phyloP scores from a whole-genome alignment of 2,888 invertebrate species.

The Adelphocoris suturalis region DNA sequence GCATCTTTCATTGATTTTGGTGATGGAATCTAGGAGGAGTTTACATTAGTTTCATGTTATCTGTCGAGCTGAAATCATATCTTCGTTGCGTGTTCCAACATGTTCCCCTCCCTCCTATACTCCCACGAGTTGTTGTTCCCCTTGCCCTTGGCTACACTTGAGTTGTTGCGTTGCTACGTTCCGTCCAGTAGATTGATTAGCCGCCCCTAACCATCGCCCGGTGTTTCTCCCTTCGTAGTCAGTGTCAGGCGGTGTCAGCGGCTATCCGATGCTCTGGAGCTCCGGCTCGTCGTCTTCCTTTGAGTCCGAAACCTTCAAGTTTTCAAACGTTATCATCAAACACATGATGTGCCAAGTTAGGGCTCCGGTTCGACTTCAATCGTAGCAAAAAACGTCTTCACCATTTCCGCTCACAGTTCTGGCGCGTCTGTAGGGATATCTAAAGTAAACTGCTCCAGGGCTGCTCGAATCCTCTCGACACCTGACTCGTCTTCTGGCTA shows the following conservation, averaged over 20 bases:
- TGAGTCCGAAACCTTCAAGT: neutral
- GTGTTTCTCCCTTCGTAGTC: conserved; percentile 37
- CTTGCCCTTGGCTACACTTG: conserved; percentile 39
- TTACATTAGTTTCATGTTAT: neutral
- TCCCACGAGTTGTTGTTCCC: neutral
- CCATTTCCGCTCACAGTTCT: too few species aligned
- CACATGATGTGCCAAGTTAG: too few species aligned
- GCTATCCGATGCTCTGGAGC: neutral
- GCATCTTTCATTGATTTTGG: too few species aligned
- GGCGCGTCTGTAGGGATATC: too few species aligned
- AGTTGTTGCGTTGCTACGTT: conserved; percentile 54
- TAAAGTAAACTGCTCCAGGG: too few species aligned
- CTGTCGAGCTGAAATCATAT: neutral
- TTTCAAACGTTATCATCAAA: too few species aligned
- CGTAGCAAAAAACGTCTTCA: too few species aligned
- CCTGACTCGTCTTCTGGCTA: too few species aligned
- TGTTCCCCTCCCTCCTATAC: neutral
- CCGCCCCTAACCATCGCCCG: conserved; percentile 42
- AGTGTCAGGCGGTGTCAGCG: conserved; percentile 65
- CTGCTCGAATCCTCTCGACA: too few species aligned
- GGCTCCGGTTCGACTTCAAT: too few species aligned
- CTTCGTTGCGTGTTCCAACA: neutral
- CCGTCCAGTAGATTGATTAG: conserved; percentile 64
- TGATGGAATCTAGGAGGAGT: too few species aligned
- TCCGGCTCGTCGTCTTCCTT: neutral